Evolutionary conservation across 1,140 invertebrate genomes (phyloP).

Genomic region (Drosophila prosaltans): DNA sequence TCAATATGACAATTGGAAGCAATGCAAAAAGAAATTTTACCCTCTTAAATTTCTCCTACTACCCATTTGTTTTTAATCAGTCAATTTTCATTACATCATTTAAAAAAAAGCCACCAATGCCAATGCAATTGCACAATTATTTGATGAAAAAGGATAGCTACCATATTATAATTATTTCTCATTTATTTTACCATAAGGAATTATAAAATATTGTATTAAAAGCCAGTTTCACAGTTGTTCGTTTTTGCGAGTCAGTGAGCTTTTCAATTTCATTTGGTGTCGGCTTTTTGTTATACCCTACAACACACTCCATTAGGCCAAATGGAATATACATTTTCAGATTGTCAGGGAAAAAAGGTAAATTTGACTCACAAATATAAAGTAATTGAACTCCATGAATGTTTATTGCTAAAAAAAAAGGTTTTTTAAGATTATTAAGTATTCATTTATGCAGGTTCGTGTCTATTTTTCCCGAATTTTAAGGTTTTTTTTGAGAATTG

Average conservation of each 20-base stretch:
- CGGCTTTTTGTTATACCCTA: neutral
- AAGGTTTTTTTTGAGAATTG: too few relatives aligned
- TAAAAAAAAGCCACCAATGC: neutral
- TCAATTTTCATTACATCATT: neutral
- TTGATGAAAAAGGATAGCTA: constrained; percentile 11
- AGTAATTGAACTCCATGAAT: too few relatives aligned
- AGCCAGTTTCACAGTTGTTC: constrained; percentile 23
- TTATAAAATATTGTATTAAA: neutral
- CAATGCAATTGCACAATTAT: constrained; percentile 27
- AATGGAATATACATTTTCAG: neutral
- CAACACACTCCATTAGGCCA: neutral
- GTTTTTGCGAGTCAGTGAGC: constrained; percentile 42
- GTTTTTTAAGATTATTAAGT: too few relatives aligned
- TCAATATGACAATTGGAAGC: too few relatives aligned
- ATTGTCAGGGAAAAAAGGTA: too few relatives aligned
- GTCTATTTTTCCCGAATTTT: too few relatives aligned
- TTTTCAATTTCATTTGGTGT: neutral
- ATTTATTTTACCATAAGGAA: constrained; percentile 10
- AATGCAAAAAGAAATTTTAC: too few relatives aligned
- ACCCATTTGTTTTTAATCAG: neutral
- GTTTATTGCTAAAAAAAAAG: too few relatives aligned
- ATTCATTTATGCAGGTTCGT: too few relatives aligned
- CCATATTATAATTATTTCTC: constrained; percentile 19
- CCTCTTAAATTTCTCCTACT: too few relatives aligned
- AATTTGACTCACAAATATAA: too few relatives aligned